phyloP scores from a whole-genome alignment of 2,113 vertebrate species.

The Myiozetetes cayanensis region DNA sequence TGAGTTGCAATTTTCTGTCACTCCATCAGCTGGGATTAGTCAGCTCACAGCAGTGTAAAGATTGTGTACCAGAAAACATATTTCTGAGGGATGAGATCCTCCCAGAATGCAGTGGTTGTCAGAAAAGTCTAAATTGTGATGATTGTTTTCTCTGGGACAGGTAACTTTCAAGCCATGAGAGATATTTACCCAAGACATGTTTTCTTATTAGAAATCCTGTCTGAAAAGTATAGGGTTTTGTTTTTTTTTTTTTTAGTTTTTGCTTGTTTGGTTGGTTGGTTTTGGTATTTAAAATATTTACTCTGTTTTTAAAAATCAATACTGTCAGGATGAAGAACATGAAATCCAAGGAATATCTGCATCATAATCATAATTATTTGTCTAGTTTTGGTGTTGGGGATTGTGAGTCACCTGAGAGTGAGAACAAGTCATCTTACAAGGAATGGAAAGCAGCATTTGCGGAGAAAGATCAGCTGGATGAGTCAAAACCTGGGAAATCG shows the following conservation, averaged over 20 bases:
- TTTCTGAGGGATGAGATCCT: neutral
- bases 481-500: no score
- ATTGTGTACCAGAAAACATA: neutral
- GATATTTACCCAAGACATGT: neutral
- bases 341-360: neutral
- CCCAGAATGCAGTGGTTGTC: neutral
- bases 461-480: no score
- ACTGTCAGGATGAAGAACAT: neutral
- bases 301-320: neutral
- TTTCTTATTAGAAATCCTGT: neutral
- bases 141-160: neutral
- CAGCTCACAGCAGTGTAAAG: neutral
- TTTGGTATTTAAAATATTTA: neutral
- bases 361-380: neutral
- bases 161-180: neutral
- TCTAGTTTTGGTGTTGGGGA: neutral
- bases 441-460: no score
- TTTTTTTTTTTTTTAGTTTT: neutral
- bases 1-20: neutral
- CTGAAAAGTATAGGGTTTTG: accelerated
- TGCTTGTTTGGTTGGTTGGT: neutral
- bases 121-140: neutral
- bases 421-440: no score
- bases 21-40: neutral
- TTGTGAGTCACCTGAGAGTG: no score